phyloP scores from a whole-genome alignment of 2,888 invertebrate species.

The Himalopsyche japonica region DNA sequence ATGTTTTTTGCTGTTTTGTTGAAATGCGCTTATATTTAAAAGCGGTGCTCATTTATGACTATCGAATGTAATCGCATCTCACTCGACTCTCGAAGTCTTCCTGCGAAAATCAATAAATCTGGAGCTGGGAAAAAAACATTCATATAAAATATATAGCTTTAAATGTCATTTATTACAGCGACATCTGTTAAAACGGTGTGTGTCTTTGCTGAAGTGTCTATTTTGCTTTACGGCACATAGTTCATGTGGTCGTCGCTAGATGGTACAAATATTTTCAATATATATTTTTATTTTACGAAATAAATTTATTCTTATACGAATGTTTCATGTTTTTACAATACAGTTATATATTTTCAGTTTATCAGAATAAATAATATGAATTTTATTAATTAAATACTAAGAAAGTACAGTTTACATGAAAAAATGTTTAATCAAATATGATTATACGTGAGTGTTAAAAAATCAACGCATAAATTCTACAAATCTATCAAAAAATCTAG shows the following conservation, averaged over 20 bases:
- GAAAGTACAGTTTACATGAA: too few species aligned
- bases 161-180: not conserved
- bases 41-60: not conserved
- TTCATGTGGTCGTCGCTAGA: not conserved
- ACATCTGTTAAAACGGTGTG: slow-evolving; percentile 15
- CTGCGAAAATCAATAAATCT: slow-evolving; percentile 8
- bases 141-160: not conserved
- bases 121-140: not conserved
- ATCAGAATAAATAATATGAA: too few species aligned
- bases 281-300: not conserved
- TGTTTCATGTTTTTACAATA: too few species aligned
- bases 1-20: too few species aligned
- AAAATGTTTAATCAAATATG: too few species aligned
- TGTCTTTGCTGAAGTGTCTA: not conserved
- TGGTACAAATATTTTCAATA: not conserved
- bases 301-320: too few species aligned
- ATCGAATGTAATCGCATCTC: not conserved
- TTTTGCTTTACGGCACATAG: not conserved
- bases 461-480: too few species aligned
- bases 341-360: too few species aligned
- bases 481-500: too few species aligned
- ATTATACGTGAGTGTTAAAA: too few species aligned
- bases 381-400: too few species aligned
- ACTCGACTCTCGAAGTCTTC: not conserved
- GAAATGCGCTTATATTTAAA: too few species aligned